Evolutionary conservation across 2,888 invertebrate genomes (phyloP), one percentile per base, ranked within the genome.

Genomic region (Nomada fabriciana): DNA sequence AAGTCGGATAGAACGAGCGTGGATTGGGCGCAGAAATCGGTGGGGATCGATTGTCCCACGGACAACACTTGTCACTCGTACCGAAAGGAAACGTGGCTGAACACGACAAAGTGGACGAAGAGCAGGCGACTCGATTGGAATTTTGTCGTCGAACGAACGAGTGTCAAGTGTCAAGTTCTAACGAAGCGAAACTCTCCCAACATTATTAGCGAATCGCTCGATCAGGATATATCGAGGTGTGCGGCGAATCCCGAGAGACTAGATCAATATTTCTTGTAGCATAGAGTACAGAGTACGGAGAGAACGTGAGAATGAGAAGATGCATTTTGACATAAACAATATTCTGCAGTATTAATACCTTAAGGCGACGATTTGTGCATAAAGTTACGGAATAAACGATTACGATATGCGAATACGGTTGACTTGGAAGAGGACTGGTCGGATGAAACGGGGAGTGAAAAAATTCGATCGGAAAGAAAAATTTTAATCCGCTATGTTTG

Each of bases 261-360:
- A 88, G 86, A 79, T 74, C 81, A 65, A 76, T 88, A 88, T 88
- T 85, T 86, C 88, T 88, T 85, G 88, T 88, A 88, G 88, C 64
- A 81, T 84, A 87, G 87, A 86, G 80, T 69, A 82, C 82, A 59
- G 79, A 55, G n/a, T 63, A 59, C 47, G 53, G 59, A 72, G 72
- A 52, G 36, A 60, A 43, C 50, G 70, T 36, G 42, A 36, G 72
- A 72, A 65, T 55, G 61, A 68, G 78, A 71, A 69, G 83, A 68
- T 69, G 83, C 86, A 85, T 90, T 88, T 88, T 89, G 88, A 88
- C 87, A 89, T 89, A 91, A 90, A 90, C 88, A 90, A 92, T 91
- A 90, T 92, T 90, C 90, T 90, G 88, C 93, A 93, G 93, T 93
- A 93, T 93, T 92, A 93, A 91, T 93, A 92, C 89, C 88, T 89